phyloP scores from a whole-genome alignment of 2,797 vertebrate species.

The Micromesistius poutassou region DNA sequence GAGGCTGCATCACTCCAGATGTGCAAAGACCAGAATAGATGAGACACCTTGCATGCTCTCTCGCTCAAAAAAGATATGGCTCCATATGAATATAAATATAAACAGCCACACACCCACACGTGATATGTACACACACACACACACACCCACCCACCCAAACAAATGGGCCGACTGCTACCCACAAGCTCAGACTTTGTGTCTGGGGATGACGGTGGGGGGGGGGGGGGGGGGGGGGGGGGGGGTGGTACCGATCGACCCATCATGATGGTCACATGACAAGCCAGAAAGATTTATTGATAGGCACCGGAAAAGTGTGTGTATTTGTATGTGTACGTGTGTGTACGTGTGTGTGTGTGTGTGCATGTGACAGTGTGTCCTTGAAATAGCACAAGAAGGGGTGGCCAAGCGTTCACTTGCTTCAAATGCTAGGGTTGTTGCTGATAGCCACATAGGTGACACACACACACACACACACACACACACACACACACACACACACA shows the following conservation, averaged over 20 bases:
- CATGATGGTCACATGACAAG: constrained; percentile 10
- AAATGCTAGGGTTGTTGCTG: constrained; percentile 48
- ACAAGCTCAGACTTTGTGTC: neutral
- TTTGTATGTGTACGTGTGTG: constrained; percentile 22
- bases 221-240: neutral
- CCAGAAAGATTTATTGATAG: constrained; percentile 55
- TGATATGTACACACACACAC: neutral
- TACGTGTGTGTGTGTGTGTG: constrained; percentile 23
- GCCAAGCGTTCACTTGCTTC: constrained; percentile 63
- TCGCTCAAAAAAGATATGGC: too few species aligned
- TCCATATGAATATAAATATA: neutral
- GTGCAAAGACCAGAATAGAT: constrained; percentile 22
- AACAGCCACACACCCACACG: constrained; percentile 5
- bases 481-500: too few species aligned
- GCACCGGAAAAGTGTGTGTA: constrained; percentile 22
- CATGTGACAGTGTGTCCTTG: constrained; percentile 38
- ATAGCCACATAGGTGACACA: neutral
- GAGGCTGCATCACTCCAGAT: constrained; percentile 38
- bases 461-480: neutral
- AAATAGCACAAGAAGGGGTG: constrained; percentile 52
- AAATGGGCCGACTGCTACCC: neutral
- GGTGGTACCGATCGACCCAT: neutral
- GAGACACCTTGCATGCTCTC: neutral
- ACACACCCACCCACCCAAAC: neutral
- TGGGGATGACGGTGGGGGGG: neutral